Conservation (phyloP, 2,113 vertebrate species). For the Brachyhypopomus occidentalis region DNA sequence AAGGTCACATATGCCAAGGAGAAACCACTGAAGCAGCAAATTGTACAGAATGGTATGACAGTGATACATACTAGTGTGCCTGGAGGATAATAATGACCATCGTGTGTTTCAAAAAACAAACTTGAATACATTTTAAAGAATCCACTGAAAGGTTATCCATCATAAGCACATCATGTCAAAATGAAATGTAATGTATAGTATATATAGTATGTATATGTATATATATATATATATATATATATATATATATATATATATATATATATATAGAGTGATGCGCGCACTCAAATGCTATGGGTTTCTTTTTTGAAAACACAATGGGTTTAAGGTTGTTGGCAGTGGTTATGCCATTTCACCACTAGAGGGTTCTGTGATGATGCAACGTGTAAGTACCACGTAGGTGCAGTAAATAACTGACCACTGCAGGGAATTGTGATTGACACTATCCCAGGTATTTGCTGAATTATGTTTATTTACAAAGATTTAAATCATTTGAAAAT, state of each 20-base stretch:
- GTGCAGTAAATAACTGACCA: background rate
- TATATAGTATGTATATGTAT: no score
- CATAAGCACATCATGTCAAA: background rate
- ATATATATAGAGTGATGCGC: background rate
- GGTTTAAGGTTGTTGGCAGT: background rate
- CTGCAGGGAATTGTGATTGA: background rate
- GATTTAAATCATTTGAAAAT: background rate
- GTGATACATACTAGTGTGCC: background rate
- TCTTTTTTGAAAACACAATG: background rate
- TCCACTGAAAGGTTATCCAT: background rate
- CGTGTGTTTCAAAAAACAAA: background rate
- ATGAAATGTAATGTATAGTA: conserved; percentile 2
- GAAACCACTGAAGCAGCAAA: background rate
- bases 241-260: no score
- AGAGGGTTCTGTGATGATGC: background rate
- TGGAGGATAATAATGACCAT: background rate
- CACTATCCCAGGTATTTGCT: no score
- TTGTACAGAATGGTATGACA: background rate
- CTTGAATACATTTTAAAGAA: background rate
- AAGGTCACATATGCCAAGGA: background rate
- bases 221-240: no score
- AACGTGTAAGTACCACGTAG: background rate
- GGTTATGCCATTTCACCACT: conserved; percentile 12
- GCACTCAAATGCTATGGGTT: background rate
- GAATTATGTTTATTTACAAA: background rate